A percentile compares a stretch with the other conserved stretches of the same genome.
Conservation (phyloP, 1,140 invertebrate species). For the Steinernema feltiae region DNA sequence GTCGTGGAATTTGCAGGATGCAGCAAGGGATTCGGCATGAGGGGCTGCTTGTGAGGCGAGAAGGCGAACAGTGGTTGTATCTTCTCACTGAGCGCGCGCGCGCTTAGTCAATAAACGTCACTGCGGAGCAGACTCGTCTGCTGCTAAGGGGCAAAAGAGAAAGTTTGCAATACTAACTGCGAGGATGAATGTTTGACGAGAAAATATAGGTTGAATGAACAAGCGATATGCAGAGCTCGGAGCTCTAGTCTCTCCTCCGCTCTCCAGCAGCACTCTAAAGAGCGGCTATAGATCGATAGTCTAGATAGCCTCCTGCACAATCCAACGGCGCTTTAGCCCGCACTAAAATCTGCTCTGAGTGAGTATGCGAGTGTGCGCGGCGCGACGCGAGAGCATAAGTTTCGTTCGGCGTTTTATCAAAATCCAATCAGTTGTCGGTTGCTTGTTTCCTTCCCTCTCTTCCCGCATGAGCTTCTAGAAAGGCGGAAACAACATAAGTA, state of each 20-base stretch:
- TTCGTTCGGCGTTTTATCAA: conserved; percentile 9
- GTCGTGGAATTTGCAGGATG: neutral
- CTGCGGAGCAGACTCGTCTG: neutral
- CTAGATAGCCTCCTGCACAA: conserved; percentile 13
- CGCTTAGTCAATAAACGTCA: neutral
- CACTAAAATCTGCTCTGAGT: conserved; percentile 4
- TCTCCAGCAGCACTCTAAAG: neutral
- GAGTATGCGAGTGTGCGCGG: conserved; percentile 1
- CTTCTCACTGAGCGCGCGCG: neutral
- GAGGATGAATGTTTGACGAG: conserved; percentile 15
- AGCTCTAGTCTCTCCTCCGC: neutral
- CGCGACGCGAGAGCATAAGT: conserved; percentile 11
- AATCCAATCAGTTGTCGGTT: conserved; percentile 11
- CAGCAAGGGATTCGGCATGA: neutral
- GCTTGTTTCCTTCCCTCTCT: neutral
- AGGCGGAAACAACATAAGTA: neutral
- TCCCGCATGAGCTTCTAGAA: neutral
- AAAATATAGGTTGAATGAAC: conserved; percentile 15
- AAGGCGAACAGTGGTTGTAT: neutral
- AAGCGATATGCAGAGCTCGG: conserved; percentile 4
- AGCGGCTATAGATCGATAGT: conserved; percentile 15
- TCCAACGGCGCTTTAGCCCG: conserved; percentile 10
- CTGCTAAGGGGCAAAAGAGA: neutral
- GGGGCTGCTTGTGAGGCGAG: neutral
- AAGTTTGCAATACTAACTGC: conserved; percentile 10